Conservation (phyloP, 2,113 vertebrate genomes). For the Ochotona princeps region DNA sequence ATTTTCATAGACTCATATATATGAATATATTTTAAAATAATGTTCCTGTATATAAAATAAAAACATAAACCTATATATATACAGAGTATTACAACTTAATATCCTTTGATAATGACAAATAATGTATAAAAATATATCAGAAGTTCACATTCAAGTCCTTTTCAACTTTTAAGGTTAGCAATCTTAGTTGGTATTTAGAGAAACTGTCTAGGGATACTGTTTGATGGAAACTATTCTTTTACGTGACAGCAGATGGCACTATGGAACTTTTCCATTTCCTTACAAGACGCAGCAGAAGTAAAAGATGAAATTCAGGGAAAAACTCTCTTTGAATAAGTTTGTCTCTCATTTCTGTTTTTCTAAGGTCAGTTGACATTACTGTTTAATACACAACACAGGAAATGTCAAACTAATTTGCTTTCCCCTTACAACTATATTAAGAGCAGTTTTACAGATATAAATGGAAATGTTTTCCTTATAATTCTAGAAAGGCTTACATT, state of each 20-base stretch:
- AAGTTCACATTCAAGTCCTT: not conserved
- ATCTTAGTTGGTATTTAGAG: not conserved
- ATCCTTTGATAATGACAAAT: not conserved
- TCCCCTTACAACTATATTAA: not conserved
- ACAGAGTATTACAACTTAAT: not conserved
- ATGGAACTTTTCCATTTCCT: slow-evolving; percentile 70
- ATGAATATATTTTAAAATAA: not conserved
- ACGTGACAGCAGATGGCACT: slow-evolving; percentile 79
- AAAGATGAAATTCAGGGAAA: slow-evolving; percentile 35
- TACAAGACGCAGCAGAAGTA: slow-evolving; percentile 10
- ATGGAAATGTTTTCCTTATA: not conserved
- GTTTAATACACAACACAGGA: not conserved
- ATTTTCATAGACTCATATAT: not conserved
- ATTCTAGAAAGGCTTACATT: not conserved
- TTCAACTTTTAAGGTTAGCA: not conserved
- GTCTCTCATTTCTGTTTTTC: slow-evolving; percentile 38
- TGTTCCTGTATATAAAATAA: not conserved
- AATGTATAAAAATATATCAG: not conserved
- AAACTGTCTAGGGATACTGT: not conserved
- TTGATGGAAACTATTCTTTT: slow-evolving; percentile 20
- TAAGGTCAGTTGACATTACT: slow-evolving; percentile 12
- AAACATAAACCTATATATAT: not conserved
- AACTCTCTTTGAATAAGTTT: slow-evolving; percentile 39
- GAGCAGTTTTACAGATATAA: not conserved
- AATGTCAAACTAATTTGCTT: not conserved